Conservation (phyloP, 2,113 vertebrate genomes). For the Varanus komodoensis region DNA sequence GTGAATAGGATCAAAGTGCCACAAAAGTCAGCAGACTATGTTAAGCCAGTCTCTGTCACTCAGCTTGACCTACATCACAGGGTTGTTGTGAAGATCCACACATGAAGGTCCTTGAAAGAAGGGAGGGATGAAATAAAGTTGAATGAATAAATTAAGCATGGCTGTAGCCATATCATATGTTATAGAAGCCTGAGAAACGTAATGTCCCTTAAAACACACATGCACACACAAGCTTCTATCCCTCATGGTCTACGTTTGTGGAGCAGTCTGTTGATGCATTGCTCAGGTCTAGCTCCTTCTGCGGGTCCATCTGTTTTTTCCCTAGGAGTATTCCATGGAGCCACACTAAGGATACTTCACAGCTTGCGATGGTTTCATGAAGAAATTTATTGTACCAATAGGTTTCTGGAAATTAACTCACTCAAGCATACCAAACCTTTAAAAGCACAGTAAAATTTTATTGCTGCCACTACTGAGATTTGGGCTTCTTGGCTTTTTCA, state of each 20-base stretch:
- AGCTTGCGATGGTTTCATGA: background rate
- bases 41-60: background rate
- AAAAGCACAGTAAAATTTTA: conserved; percentile 23
- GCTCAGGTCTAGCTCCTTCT: background rate
- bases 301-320: background rate
- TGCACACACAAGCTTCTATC: background rate
- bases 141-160: background rate
- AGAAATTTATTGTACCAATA: background rate
- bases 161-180: too few species aligned
- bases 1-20: background rate
- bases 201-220: background rate
- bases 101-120: background rate
- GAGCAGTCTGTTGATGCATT: background rate
- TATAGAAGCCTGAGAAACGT: background rate
- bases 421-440: conserved; percentile 11
- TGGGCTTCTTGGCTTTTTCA: conserved; percentile 13
- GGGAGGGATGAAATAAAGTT: background rate
- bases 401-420: conserved; percentile 32
- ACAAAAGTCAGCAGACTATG: background rate
- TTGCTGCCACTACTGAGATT: conserved; percentile 14
- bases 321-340: background rate
- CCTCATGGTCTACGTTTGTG: background rate
- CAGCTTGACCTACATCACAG: background rate
- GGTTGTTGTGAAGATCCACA: background rate
- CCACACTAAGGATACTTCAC: background rate